Conservation (phyloP, 2,113 vertebrate genomes). For the Centropus unirufus region DNA sequence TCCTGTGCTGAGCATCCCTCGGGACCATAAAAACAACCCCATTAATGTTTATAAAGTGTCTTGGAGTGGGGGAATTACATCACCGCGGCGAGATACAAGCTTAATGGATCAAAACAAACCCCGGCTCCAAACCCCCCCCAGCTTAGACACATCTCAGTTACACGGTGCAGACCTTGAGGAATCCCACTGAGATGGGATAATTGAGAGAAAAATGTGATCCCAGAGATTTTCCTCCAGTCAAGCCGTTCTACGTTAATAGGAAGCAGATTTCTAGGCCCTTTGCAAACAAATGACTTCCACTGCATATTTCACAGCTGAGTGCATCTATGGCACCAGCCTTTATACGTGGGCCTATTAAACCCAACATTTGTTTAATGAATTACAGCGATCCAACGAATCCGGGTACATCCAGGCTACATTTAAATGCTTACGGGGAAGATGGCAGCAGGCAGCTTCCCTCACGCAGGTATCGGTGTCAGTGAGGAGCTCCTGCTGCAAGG, state of each 20-base stretch:
- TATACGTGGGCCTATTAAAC: constrained; percentile 45
- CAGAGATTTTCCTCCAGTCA: constrained; percentile 8
- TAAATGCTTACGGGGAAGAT: constrained; percentile 15
- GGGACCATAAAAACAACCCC: background rate
- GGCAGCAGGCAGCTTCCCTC: constrained; percentile 23
- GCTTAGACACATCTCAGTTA: constrained; percentile 7
- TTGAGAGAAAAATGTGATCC: constrained; percentile 35
- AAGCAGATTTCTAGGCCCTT: constrained; percentile 58
- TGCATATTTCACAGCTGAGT: constrained; percentile 55
- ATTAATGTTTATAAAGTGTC: constrained; percentile 30
- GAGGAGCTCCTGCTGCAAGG: constrained; percentile 17
- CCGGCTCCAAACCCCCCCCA: background rate
- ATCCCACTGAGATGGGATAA: constrained; percentile 32
- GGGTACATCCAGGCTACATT: background rate
- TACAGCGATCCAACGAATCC: constrained; percentile 27
- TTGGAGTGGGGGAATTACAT: constrained; percentile 29
- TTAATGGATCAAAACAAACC: constrained; percentile 42
- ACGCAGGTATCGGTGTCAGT: constrained; percentile 41
- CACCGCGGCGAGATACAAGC: background rate
- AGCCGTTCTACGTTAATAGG: background rate
- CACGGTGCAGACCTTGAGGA: background rate
- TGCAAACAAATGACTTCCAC: constrained; percentile 23
- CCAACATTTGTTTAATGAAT: constrained; percentile 67
- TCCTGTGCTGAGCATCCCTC: background rate
- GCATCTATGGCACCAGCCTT: constrained; percentile 50